phyloP scores from a whole-genome alignment of 2,797 vertebrate species.

The Arvicola amphibius region DNA sequence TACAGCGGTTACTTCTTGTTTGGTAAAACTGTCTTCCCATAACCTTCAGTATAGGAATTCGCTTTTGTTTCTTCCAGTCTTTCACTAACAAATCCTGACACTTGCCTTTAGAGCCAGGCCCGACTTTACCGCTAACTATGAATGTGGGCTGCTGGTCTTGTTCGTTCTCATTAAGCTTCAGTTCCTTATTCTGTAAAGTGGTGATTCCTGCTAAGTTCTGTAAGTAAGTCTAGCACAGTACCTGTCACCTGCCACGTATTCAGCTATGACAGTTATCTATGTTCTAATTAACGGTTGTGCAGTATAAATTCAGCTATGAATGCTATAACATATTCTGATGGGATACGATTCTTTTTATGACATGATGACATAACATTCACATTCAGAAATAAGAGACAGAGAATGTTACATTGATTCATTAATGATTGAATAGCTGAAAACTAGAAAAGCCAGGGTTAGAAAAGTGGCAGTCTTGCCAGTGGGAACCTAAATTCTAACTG shows the following conservation, averaged over 20 bases:
- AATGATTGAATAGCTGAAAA: background rate
- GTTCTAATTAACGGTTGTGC: background rate
- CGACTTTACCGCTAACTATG: background rate
- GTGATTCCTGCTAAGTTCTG: background rate
- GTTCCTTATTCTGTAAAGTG: conserved; percentile 4
- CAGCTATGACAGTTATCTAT: background rate
- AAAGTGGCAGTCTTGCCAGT: background rate
- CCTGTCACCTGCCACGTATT: background rate
- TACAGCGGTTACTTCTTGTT: background rate
- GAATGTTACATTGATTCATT: conserved; percentile 20
- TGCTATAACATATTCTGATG: background rate
- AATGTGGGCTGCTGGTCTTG: background rate
- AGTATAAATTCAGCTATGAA: background rate
- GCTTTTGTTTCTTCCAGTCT: background rate
- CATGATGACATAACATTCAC: background rate
- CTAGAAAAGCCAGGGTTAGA: conserved; percentile 1
- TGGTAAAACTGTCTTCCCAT: conserved; percentile 32
- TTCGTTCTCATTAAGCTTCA: conserved; percentile 16
- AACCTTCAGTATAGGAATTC: background rate
- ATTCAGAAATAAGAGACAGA: background rate
- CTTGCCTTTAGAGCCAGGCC: background rate
- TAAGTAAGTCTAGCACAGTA: background rate
- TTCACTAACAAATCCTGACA: background rate
- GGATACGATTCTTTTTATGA: background rate
- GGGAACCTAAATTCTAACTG: background rate